Evolutionary conservation across 64 coral and sea anemone genomes (phyloP), one percentile per base, ranked within the genome.

Genomic region (Montipora efflorescens): DNA sequence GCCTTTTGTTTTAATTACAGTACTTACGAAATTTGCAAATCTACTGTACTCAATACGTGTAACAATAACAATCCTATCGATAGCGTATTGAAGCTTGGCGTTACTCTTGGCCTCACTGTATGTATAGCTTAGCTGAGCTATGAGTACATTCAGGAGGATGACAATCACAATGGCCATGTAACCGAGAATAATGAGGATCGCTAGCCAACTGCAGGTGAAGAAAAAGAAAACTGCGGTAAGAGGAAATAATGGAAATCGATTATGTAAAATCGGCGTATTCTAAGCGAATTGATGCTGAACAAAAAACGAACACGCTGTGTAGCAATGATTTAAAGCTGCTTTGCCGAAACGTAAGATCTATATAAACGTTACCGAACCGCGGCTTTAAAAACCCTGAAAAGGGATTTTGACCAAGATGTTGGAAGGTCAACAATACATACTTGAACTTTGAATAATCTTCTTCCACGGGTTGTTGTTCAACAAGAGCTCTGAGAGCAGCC

Each of bases 161-260:
- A 98, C 97, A 49, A 95, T 95, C 5, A 98, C 97, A 78, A 98
- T 95, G 5, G 90, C 97, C 97, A 98, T 98, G 90, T 98, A 98
- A 36, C 44, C 72, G 5, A 98, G 82, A 47, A 98, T 84, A 36
- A 98, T 93, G 3, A 98, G 61, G 15, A 98, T 78, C 8, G 91
- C 83, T 47, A 98, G 73, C 97, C 97, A 98, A 19, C 97, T 98
- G 57, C 0, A 16, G 20, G 58, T 59, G 18, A 78, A 0, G 48
- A 44, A 48, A 21, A 44, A 16, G 76, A 19, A 23, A 36, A 58
- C 10, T 4, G 5, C 20, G 3, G 18, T 23, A 23, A 23, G 22
- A 23, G 22, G 22, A 23, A 23, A 23, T 23, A 23, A 23, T 23
- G 22, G 22, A n/a, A n/a, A 0, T 23, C 22, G 22, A 23, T 23